Evolutionary conservation across 2,113 vertebrate genomes (phyloP).

Genomic region (Empidonax traillii): DNA sequence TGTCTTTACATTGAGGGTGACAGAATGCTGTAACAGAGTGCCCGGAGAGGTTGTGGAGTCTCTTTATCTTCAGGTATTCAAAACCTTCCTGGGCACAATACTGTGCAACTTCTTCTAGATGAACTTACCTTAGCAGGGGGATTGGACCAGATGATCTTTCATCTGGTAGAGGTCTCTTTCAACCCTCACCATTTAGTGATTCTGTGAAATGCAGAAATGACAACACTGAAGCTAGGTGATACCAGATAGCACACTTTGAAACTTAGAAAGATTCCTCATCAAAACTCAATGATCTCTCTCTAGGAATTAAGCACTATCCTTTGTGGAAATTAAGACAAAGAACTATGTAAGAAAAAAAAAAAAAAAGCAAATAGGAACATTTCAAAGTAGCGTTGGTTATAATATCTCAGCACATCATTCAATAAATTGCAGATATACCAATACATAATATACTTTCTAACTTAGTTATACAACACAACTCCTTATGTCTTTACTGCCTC

Average conservation of each 20-base stretch:
- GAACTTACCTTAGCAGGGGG: not conserved
- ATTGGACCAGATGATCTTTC: not conserved
- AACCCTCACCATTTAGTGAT: not conserved
- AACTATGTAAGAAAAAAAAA: not conserved
- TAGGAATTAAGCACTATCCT: not conserved
- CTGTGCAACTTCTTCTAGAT: not conserved
- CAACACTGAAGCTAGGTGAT: not conserved
- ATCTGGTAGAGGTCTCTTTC: not conserved
- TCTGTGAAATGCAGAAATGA: not conserved
- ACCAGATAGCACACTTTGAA: not conserved
- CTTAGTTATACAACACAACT: not conserved
- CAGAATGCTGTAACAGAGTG: not conserved
- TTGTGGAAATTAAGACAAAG: not conserved
- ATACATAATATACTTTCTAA: not conserved
- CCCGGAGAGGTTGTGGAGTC: too few relatives aligned
- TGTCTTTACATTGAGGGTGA: not conserved
- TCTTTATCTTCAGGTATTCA: not conserved
- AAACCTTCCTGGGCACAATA: not conserved
- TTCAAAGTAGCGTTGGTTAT: not conserved
- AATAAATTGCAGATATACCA: not conserved
- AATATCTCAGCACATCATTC: fast-evolving
- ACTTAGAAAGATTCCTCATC: not conserved
- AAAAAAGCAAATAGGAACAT: fast-evolving
- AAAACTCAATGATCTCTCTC: not conserved
- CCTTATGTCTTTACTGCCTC: not conserved